Evolutionary conservation across 2,797 vertebrate genomes (phyloP), one percentile per base, ranked within the genome.

Genomic region (Takifugu rubripes): DNA sequence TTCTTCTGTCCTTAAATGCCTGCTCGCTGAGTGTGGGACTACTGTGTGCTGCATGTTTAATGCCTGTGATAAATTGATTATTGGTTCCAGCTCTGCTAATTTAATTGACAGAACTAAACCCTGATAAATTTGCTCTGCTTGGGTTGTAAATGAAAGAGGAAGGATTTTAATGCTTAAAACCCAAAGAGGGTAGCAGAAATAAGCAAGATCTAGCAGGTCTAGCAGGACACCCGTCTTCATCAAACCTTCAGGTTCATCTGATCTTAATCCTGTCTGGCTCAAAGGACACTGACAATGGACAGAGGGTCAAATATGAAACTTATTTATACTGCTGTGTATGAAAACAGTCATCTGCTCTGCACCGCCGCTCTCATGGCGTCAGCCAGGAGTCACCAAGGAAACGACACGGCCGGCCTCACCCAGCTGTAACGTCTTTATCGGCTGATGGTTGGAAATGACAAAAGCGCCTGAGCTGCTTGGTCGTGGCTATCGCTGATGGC

Each of bases 331-430:
- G 3, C 14, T 40, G 9, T 40, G 36, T 14, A 3, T 40, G 52
- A 80, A 88, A 90, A 87, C 82, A 81, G 61, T 52, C 56, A 49
- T 31, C 69, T 29, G 48, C 59, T 66, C 63, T 31, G 29, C 64
- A 6, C 62, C n/a, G 25, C 57, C 74, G 63, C 63, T 70, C 77
- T 72, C 9, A 16, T 47, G 49, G 77, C 48, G 55, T 66, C 83
- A 73, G 61, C 45, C 33, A 53, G 27, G 25, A 72, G 76, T 87
- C 68, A 2, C 82, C 79, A 81, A 68, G 84, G 86, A 83, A 81
- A 88, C 81, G 0, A 54, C 62, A 66, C 67, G 82, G 71, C 57
- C 63, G 15, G 72, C 72, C 64, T 83, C 70, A 69, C 66, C 64
- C 49, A 17, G 62, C 69, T 49, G 54, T 53, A 45, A 68, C 60